Base-by-base conservation (phyloP, 2,113 vertebrate genomes). In the Pygoscelis adeliae region DNA sequence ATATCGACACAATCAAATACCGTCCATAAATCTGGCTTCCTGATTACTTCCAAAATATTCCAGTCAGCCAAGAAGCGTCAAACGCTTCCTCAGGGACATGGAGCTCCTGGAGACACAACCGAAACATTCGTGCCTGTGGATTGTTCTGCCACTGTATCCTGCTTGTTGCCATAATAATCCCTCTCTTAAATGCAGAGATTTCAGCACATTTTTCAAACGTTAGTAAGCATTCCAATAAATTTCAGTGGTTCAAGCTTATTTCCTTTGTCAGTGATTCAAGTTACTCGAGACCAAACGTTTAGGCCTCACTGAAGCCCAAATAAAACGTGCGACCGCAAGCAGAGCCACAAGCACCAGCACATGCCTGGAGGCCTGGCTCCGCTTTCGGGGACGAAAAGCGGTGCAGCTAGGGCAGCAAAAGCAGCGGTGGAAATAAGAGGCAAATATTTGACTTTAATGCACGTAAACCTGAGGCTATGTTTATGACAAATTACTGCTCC, bases 251-350 rank as follows among this genome's bases (percentile, higher is more conserved):
- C 34, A 47, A 61, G 52, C 47, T 38, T 91, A 85, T 55, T 92
- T 82, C 66, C 61, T 79, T 62, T 62, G 47, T 34, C 36, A 55
- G 50, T 4, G 42, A 63, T n/a, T 40, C 50, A 14, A 34, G 8
- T 82, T 49, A 66, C 42, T 63, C 2, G 4, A 63, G 29, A 67
- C 14, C 47, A 42, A 89, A 74, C 0, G 3, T 58, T 87, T 15
- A 15, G 15, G 27, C n/a, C 27, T n/a, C 17, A 4, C 40, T 1
- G 2, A 87, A 82, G 40, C 36, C 79, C 86, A 79, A 70, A 66
- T 42, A 46, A 74, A 87, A 74, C 0, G 0, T 3, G 13, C 1
- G 4, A 30, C 23, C 66, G 63, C 11, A 27, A 85, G 34, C 17
- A 17, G 62, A 58, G 12, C 4, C 2, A 0, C 7, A 32, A 42